Conservation (phyloP, 2,888 invertebrate species). For the Neoaliturus tenellus region DNA sequence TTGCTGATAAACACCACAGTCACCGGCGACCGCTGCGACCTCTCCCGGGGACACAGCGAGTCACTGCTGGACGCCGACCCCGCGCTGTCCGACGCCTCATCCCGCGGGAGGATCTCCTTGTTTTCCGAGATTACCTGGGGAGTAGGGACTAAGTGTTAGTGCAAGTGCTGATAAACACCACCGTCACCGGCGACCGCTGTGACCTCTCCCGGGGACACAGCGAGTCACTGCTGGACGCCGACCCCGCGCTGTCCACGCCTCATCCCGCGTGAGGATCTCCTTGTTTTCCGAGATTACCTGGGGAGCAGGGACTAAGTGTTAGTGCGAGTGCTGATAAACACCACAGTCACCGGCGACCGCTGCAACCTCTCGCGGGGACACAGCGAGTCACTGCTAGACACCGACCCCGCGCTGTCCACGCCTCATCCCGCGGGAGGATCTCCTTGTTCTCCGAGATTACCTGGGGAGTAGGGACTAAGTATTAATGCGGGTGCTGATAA, state of each 20-base stretch:
- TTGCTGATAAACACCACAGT: no score
- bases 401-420: background rate
- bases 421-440: background rate
- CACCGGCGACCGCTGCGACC: background rate
- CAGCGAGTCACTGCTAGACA: background rate
- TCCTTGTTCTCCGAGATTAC: slow-evolving; percentile 46
- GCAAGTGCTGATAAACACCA: no score
- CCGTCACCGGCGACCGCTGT: background rate
- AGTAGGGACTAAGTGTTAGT: no score
- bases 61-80: background rate
- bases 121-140: slow-evolving; percentile 34
- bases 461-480: no score
- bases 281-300: slow-evolving; percentile 43
- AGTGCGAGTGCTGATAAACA: background rate
- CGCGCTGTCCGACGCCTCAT: background rate
- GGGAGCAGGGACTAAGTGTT: background rate
- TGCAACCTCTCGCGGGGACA: background rate
- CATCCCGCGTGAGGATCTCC: background rate
- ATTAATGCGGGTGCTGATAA: no score
- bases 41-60: slow-evolving; percentile 12
- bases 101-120: slow-evolving; percentile 11
- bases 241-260: background rate
- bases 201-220: slow-evolving; percentile 6
- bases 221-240: background rate
- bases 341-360: background rate